These are phyloP conservation scores for Acanthosoma haemorrhoidale DNA, from an alignment of 2,888 invertebrate genomes.

Conservation along the genomic window DNA sequence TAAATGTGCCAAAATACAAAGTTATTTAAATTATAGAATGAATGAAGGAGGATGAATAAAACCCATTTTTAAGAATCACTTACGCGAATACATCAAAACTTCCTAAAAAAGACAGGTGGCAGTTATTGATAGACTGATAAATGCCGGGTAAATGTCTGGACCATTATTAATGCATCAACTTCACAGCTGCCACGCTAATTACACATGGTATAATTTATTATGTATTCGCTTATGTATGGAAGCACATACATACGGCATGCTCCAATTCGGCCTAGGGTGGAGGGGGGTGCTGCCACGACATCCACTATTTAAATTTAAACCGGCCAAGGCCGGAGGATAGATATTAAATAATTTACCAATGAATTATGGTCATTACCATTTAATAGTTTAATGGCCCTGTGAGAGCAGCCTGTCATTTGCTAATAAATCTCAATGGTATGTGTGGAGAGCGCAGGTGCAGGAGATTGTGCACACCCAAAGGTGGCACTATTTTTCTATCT, in stretches of 20 bases:
- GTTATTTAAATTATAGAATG: too few relatives aligned
- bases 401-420: background rate
- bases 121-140: background rate
- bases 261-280: too few relatives aligned
- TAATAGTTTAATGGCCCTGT: background rate
- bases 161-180: background rate
- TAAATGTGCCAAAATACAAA: too few relatives aligned
- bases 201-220: background rate
- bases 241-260: background rate
- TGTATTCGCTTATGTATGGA: background rate
- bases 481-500: too few relatives aligned
- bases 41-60: too few relatives aligned
- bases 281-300: too few relatives aligned
- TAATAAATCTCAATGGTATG: background rate
- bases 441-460: too few relatives aligned
- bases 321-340: background rate
- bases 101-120: background rate
- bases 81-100: too few relatives aligned
- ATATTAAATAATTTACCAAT: background rate
- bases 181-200: background rate
- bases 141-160: background rate
- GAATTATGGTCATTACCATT: background rate
- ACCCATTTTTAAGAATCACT: too few relatives aligned
- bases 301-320: background rate
- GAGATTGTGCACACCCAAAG: too few relatives aligned